Evolutionary conservation across 2,888 invertebrate genomes (phyloP).

Genomic region (Diogma glabrata): DNA sequence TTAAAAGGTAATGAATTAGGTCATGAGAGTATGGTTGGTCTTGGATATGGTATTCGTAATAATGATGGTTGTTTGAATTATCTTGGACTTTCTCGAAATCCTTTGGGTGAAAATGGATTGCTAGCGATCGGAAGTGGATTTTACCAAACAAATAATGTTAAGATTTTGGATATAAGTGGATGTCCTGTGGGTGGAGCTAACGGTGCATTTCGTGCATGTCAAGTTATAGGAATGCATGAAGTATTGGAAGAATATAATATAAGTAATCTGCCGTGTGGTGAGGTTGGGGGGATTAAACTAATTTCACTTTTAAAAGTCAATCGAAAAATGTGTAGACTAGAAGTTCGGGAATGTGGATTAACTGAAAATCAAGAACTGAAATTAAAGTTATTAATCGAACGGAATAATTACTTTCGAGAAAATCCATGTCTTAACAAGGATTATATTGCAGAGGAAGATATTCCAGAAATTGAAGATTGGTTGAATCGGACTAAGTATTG

Average conservation of each 20-base stretch:
- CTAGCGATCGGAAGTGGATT: constrained; percentile 10
- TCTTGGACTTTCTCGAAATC: constrained; percentile 14
- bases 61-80: constrained; percentile 12
- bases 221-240: constrained; percentile 10
- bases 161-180: constrained; percentile 12
- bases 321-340: constrained; percentile 8
- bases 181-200: constrained; percentile 3
- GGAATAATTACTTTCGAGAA: constrained; percentile 12
- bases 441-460: constrained; percentile 7
- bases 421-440: constrained; percentile 13
- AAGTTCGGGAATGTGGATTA: constrained; percentile 13
- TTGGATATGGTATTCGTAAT: constrained; percentile 10
- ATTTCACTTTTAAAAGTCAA: constrained; percentile 9
- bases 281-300: constrained; percentile 10
- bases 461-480: constrained; percentile 8
- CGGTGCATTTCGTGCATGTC: not conserved
- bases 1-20: constrained; percentile 14
- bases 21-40: not conserved
- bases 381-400: constrained; percentile 9
- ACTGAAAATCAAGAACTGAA: constrained; percentile 11
- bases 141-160: constrained; percentile 8
- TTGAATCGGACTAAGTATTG: constrained; percentile 9
- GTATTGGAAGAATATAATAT: constrained; percentile 1
- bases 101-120: constrained; percentile 12
- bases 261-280: constrained; percentile 6